A percentile compares a stretch with the other conserved stretches of the same genome.
Conservation (phyloP, 2,113 vertebrate species). For the Heterochromis multidens region DNA sequence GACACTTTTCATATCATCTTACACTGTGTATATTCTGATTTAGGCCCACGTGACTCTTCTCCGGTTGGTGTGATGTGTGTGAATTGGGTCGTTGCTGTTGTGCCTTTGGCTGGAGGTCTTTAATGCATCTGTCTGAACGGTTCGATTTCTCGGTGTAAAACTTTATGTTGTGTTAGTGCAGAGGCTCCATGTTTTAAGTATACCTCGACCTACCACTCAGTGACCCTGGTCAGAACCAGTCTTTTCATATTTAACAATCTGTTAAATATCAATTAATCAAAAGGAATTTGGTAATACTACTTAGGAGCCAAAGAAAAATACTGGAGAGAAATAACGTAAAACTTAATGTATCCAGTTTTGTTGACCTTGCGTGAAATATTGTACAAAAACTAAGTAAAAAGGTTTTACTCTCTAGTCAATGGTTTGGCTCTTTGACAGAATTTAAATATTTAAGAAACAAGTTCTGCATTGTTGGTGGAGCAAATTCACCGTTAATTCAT, state of each 20-base stretch:
- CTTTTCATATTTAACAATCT: not conserved
- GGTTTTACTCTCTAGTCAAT: not conserved
- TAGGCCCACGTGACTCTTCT: not conserved
- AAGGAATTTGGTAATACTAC: not conserved
- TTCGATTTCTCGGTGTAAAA: not conserved
- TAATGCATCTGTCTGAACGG: not conserved
- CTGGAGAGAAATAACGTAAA: not conserved
- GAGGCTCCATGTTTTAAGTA: not conserved
- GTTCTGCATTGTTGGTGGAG: not conserved
- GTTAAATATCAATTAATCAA: not conserved
- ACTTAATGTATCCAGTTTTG: not conserved
- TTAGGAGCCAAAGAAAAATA: conserved; percentile 24
- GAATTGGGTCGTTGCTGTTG: conserved; percentile 13
- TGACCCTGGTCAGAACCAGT: not conserved
- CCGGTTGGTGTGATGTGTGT: not conserved
- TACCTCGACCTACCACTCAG: not conserved
- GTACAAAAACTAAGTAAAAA: not conserved
- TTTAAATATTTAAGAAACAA: not conserved
- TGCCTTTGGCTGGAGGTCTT: conserved; percentile 42
- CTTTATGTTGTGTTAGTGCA: not conserved
- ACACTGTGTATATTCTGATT: conserved; percentile 7
- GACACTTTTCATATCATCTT: not conserved
- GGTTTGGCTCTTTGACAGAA: not conserved
- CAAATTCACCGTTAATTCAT: not conserved
- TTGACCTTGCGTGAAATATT: not conserved